phyloP scores from a whole-genome alignment of 2,888 invertebrate species.

The Drosophila sordidapex region DNA sequence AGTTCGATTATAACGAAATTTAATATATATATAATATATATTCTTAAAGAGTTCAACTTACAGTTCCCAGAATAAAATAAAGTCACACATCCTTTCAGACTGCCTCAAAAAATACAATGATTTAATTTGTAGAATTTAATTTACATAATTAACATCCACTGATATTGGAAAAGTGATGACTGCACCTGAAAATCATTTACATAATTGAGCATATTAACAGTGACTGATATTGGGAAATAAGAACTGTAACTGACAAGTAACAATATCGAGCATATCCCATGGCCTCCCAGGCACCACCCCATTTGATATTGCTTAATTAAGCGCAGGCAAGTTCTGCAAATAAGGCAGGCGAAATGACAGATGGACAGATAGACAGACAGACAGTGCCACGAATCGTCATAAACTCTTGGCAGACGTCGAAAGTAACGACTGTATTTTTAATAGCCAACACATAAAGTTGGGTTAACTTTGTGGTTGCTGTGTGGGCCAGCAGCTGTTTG shows the following conservation, averaged over 20 bases:
- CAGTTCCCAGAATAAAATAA: not conserved
- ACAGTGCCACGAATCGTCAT: constrained; percentile 42
- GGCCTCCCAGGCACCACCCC: constrained; percentile 9
- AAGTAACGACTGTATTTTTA: constrained; percentile 74
- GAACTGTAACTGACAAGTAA: not conserved
- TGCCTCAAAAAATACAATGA: not conserved
- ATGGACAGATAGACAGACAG: constrained; percentile 21
- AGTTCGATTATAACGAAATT: not conserved
- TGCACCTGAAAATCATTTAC: not conserved
- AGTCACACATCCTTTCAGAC: not conserved
- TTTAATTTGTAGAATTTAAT: not conserved
- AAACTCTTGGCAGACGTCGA: constrained; percentile 72
- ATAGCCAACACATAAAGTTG: constrained; percentile 60
- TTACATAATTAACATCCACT: not conserved
- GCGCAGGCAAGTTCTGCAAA: constrained; percentile 72
- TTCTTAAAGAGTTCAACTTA: not conserved
- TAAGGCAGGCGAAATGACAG: constrained; percentile 41
- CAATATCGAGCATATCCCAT: not conserved
- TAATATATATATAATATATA: not conserved
- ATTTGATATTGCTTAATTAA: constrained; percentile 80
- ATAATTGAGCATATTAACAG: not conserved
- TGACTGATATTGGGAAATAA: not conserved
- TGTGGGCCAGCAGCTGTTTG: constrained; percentile 44
- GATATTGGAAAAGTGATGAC: not conserved
- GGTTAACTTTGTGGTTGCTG: constrained; percentile 9